Conservation (phyloP, 2,113 vertebrate genomes). For the Ptilorrhoa leucosticta region DNA sequence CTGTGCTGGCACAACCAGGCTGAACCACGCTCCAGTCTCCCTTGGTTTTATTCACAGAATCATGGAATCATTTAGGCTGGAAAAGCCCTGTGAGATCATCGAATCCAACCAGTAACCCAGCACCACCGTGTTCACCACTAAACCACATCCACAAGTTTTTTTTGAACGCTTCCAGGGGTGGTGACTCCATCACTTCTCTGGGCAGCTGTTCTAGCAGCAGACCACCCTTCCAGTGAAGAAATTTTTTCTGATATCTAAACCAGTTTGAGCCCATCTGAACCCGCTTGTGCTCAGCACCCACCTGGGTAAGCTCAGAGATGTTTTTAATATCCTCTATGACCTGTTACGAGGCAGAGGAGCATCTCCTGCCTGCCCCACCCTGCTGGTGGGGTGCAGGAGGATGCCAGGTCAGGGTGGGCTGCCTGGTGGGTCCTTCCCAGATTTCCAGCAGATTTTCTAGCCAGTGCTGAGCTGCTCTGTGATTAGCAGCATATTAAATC, state of each 20-base stretch:
- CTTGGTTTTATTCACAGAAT: not conserved
- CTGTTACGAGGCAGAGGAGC: fast-evolving
- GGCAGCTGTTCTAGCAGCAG: not conserved
- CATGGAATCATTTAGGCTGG: not conserved
- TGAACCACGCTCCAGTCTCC: not conserved
- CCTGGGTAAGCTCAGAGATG: not conserved
- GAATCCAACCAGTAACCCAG: not conserved
- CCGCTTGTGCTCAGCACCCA: no score
- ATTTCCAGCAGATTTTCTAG: not conserved
- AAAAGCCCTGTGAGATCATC: not conserved
- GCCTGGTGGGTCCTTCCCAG: not conserved
- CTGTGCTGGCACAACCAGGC: not conserved
- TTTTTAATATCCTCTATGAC: not conserved
- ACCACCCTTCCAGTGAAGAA: not conserved
- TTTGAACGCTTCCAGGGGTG: not conserved
- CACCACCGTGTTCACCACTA: not conserved
- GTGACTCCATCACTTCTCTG: not conserved
- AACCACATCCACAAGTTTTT: fast-evolving
- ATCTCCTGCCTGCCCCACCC: not conserved
- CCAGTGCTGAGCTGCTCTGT: not conserved
- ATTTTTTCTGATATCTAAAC: not conserved
- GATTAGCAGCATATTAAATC: not conserved
- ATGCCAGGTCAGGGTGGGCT: not conserved
- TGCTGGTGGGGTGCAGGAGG: fast-evolving
- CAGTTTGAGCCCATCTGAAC: not conserved